Evolutionary conservation across 2,888 invertebrate species (phyloP).

Genomic region (Melanostoma scalare): DNA sequence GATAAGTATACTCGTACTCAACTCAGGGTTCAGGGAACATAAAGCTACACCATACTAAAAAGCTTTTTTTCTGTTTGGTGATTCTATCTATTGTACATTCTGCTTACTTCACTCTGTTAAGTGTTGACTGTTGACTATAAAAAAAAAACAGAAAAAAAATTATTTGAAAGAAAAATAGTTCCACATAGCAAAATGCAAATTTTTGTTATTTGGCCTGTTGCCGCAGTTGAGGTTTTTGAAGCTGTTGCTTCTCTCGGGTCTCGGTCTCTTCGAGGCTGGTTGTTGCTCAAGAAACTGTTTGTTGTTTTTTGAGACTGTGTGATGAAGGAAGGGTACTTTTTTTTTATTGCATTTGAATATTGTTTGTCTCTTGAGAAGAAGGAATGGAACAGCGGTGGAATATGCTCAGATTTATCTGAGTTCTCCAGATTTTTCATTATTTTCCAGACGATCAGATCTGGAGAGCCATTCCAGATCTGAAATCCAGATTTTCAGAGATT

Average conservation of each 20-base stretch:
- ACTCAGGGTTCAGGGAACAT: conserved; percentile 54
- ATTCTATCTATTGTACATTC: conserved; percentile 22
- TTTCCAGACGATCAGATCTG: too few relatives aligned
- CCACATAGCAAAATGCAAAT: conserved; percentile 3
- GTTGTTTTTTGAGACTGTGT: neutral
- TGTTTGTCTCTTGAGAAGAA: neutral
- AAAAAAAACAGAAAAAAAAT: neutral
- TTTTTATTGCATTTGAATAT: conserved; percentile 6
- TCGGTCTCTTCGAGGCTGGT: conserved; percentile 1
- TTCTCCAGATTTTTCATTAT: too few relatives aligned
- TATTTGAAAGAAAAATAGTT: conserved; percentile 15
- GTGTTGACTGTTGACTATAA: neutral
- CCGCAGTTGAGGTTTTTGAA: neutral
- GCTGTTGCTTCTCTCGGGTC: neutral
- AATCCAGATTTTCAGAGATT: too few relatives aligned
- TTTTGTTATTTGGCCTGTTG: neutral
- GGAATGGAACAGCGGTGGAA: too few relatives aligned
- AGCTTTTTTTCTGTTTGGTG: conserved; percentile 12
- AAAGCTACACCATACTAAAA: conserved; percentile 24
- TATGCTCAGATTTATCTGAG: too few relatives aligned
- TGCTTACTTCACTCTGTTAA: conserved; percentile 21
- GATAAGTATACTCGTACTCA: conserved; percentile 26
- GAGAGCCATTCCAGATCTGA: too few relatives aligned
- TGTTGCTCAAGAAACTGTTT: conserved; percentile 5
- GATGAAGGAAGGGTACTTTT: neutral